phyloP scores from a whole-genome alignment of 2,797 vertebrate genomes.

The Etheostoma perlongum region DNA sequence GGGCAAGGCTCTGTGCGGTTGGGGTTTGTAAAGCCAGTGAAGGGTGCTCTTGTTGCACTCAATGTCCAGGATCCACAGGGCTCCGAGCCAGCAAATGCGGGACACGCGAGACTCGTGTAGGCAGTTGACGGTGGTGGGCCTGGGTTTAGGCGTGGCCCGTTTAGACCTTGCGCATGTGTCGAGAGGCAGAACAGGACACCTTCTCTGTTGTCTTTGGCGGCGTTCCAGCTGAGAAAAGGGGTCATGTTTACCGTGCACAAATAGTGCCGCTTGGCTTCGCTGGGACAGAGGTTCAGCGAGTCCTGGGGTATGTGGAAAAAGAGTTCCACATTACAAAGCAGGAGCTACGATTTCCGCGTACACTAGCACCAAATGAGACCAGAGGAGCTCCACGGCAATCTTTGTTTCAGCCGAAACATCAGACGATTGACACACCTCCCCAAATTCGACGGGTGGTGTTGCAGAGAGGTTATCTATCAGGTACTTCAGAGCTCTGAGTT shows the following conservation, averaged over 20 bases:
- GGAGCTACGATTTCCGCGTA: constrained; percentile 36
- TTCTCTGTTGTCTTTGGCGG: too few species aligned
- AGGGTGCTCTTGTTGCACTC: neutral
- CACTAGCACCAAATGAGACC: constrained; percentile 40
- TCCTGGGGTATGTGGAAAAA: neutral
- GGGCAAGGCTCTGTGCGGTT: neutral
- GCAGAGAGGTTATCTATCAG: constrained; percentile 6
- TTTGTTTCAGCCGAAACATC: neutral
- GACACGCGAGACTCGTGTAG: neutral
- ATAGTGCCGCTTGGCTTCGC: neutral
- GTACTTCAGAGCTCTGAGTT: constrained; percentile 5
- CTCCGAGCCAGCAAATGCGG: constrained; percentile 2
- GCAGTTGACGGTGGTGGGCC: neutral
- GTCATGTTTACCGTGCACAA: constrained; percentile 33
- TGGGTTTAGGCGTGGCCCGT: too few species aligned
- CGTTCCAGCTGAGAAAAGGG: neutral
- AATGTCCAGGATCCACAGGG: constrained; percentile 7
- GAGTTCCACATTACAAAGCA: constrained; percentile 15
- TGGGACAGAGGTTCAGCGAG: constrained; percentile 1
- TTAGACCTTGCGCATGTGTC: too few species aligned
- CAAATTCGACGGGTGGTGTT: neutral
- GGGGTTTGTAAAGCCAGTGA: constrained; percentile 35
- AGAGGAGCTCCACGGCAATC: constrained; percentile 9
- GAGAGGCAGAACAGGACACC: neutral
- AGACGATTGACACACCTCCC: accelerated